A percentile compares a stretch with the other conserved stretches of the same genome.
Conservation (phyloP, 2,888 invertebrate genomes). For the Cyclophora albipunctata region DNA sequence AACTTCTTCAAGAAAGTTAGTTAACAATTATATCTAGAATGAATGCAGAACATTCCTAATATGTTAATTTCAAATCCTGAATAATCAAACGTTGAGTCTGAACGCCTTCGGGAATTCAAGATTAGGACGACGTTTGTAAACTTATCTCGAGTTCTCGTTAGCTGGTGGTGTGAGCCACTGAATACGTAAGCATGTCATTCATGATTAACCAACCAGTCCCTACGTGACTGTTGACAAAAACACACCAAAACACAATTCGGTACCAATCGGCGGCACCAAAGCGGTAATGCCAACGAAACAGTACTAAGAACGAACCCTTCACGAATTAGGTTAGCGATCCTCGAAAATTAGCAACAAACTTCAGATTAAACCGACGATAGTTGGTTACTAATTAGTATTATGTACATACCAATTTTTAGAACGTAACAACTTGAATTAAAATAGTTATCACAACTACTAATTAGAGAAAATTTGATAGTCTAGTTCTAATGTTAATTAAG, state of each 20-base stretch:
- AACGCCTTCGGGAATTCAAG: slow-evolving; percentile 62
- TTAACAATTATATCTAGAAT: slow-evolving; percentile 8
- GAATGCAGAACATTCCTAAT: slow-evolving; percentile 39
- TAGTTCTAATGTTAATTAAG: too few relatives aligned
- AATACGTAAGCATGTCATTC: slow-evolving; percentile 70
- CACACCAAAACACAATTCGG: slow-evolving; percentile 37
- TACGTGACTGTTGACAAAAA: slow-evolving; percentile 63
- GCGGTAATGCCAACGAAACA: slow-evolving; percentile 22
- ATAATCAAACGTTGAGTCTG: slow-evolving; percentile 61
- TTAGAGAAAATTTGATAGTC: neutral
- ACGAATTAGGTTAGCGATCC: slow-evolving; percentile 15
- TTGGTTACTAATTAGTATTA: neutral
- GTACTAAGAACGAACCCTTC: slow-evolving; percentile 15
- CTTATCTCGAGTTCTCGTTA: slow-evolving; percentile 71
- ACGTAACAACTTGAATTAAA: too few relatives aligned
- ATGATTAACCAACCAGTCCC: slow-evolving; percentile 60
- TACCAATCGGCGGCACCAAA: slow-evolving; percentile 26
- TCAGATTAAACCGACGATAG: slow-evolving; percentile 4
- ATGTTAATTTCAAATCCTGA: slow-evolving; percentile 67
- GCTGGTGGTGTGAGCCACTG: slow-evolving; percentile 56
- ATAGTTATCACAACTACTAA: neutral
- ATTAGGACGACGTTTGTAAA: slow-evolving; percentile 67
- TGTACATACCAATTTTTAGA: neutral
- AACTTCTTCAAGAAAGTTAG: too few relatives aligned
- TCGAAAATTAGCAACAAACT: slow-evolving; percentile 18